Base-by-base conservation (phyloP, 2,888 invertebrate species). In the Tipula vernalis region DNA sequence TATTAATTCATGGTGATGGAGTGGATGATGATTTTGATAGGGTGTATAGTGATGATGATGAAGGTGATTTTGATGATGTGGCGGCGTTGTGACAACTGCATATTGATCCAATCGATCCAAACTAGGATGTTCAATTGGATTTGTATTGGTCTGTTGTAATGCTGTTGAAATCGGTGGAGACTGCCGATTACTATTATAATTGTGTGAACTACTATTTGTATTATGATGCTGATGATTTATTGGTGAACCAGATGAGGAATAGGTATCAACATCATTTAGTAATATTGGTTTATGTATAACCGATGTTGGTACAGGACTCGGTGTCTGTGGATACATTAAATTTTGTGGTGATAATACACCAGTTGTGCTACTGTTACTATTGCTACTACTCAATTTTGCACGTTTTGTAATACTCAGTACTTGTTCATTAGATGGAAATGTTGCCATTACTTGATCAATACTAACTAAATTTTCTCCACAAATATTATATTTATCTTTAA, bases 401-500 rank as follows among this genome's bases (percentile, higher is more conserved):
- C 97, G 93, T 91, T 97, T 97, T 0, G 96, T 95, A 86, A 96
- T 94, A 91, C 95, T 96, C 87, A 97, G 93, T 0, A 97, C 96
- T 91, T 97, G 96, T 89, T 97, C 97, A 89, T 95, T 95, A 47
- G 96, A 94, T 3, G 97, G 97, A 89, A 97, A 90, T 2, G 96
- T 96, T 0, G 98, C 96, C 90, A 97, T 92, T 15, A 98, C 97
- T 91, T 97, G 97, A 90, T 97, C 97, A 87, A 97, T 95, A 91
- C 96, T 97, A 89, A 98, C 96, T 87, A 97, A 94, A 86, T 94
- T 94, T 90, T 98, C 97, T 3, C 96, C 97, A 90, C 96, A 96
- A 89, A 98, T 97, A 87, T 97, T 97, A 90, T 96, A 98, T 91
- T 98, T 98, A 90, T 98, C 98, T 89, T 97, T 96, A 88, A 99